Conservation (phyloP, 2,888 invertebrate species). For the Pandemis cinnamomeana region DNA sequence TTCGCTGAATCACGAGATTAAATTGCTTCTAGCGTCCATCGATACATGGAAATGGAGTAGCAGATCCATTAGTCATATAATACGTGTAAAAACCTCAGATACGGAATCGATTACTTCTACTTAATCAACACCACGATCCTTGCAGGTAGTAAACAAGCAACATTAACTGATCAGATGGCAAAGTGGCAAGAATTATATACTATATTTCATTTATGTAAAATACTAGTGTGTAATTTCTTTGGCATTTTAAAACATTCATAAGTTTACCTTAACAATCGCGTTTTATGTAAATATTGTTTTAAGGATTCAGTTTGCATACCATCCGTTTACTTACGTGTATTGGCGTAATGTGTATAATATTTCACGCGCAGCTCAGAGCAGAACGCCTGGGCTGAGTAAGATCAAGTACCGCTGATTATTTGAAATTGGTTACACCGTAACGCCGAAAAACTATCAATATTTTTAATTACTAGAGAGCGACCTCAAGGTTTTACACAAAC, state of each 20-base stretch:
- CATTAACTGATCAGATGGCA: not conserved
- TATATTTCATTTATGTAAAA: not conserved
- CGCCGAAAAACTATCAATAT: no score
- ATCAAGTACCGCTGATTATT: no score
- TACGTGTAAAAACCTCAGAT: conserved; percentile 17
- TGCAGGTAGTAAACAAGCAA: not conserved
- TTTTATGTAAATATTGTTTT: not conserved
- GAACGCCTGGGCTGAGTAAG: no score
- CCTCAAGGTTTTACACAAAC: no score
- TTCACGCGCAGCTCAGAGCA: no score
- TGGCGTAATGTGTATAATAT: no score
- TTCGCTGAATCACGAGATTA: conserved; percentile 27
- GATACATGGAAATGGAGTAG: conserved; percentile 19
- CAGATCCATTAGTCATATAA: conserved; percentile 8
- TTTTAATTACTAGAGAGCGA: no score
- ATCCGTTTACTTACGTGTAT: not conserved
- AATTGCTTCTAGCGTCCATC: not conserved
- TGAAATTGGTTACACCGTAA: no score
- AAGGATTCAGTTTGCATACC: not conserved
- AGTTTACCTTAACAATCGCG: not conserved
- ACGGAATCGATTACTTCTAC: conserved; percentile 13
- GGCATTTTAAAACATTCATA: not conserved
- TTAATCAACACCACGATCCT: conserved; percentile 18
- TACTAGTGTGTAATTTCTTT: not conserved
- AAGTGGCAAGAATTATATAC: not conserved